These are phyloP conservation scores for Typhlomys cinereus DNA, from an alignment of 2,113 vertebrate genomes.

Conservation along the genomic window DNA sequence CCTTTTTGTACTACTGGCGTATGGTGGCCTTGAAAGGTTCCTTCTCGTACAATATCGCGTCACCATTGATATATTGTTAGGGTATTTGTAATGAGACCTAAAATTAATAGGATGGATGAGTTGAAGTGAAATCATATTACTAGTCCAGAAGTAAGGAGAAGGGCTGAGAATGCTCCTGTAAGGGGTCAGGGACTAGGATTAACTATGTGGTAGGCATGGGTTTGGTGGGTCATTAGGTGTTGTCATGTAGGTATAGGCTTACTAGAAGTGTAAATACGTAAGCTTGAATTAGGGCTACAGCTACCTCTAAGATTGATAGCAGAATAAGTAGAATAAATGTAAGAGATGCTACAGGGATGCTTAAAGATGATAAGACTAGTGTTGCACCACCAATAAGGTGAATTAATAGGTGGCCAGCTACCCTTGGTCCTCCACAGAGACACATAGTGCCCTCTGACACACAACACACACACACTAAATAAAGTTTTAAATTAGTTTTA, in stretches of 20 bases:
- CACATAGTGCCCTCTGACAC: no score
- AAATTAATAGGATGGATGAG: rapidly evolving
- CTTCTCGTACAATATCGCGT: no score
- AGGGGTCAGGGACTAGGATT: no score
- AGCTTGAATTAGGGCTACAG: background rate
- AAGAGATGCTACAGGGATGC: rapidly evolving
- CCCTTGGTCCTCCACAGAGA: no score
- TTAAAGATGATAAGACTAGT: rapidly evolving
- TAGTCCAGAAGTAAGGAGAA: background rate
- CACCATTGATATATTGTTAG: background rate
- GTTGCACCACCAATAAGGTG: background rate
- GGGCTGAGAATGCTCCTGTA: background rate
- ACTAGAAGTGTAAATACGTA: no score
- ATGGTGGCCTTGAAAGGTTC: background rate
- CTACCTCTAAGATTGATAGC: background rate
- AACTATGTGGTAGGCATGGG: no score
- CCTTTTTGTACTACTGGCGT: background rate
- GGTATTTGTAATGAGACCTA: rapidly evolving
- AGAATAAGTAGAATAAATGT: background rate
- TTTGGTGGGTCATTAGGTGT: no score
- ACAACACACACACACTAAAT: no score
- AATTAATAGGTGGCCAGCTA: background rate
- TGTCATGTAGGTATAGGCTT: no score
- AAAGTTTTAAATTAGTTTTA: conserved; percentile 14
- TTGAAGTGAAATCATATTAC: background rate